Evolutionary conservation across 1,140 invertebrate genomes (phyloP).

Genomic region (Brachionus plicatilis): DNA sequence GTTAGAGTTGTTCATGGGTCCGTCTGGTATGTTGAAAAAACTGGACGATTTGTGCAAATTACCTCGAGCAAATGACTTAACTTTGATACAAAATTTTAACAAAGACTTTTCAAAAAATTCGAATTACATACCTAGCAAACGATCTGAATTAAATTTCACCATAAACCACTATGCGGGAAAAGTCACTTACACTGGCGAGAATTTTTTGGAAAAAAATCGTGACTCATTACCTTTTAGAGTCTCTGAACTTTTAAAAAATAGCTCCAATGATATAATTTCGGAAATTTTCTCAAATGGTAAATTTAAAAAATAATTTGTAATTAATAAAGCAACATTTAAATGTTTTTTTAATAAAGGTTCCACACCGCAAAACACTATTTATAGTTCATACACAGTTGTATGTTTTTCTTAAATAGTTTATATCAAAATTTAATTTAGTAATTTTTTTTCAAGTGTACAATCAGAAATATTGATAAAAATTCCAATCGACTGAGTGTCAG

Average conservation of each 20-base stretch:
- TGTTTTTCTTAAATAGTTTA: neutral
- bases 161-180: constrained; percentile 71
- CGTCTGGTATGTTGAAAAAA: constrained; percentile 57
- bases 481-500: neutral
- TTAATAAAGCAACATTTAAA: neutral
- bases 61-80: constrained; percentile 66
- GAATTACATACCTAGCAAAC: constrained; percentile 43
- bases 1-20: constrained; percentile 65
- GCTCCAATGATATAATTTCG: neutral
- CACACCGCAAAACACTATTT: neutral
- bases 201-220: constrained; percentile 72
- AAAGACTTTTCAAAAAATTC: constrained; percentile 24
- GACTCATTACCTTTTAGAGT: constrained; percentile 63
- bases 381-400: neutral
- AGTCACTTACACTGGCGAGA: constrained; percentile 60
- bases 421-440: neutral
- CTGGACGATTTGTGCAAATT: constrained; percentile 72
- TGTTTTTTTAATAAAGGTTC: neutral
- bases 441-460: neutral
- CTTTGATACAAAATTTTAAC: constrained; percentile 60
- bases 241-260: constrained; percentile 6
- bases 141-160: constrained; percentile 62
- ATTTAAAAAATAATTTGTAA: neutral
- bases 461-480: constrained; percentile 11
- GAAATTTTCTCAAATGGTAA: constrained; percentile 24